Evolutionary conservation across 92 coral and sea anemone genomes (phyloP).

Genomic region (Zoanthus sociatus): DNA sequence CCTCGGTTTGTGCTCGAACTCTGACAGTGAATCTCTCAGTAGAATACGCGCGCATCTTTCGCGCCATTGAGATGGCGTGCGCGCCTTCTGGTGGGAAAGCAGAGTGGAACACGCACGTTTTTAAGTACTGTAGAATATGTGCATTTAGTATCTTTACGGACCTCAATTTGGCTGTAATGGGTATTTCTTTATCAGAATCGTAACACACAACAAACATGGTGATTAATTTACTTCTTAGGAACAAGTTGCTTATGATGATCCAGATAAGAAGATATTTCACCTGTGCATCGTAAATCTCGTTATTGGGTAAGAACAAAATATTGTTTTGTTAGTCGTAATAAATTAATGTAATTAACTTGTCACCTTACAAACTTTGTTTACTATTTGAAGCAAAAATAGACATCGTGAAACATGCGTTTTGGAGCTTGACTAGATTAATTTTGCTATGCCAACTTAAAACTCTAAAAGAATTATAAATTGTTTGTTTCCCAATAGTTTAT

Average conservation of each 20-base stretch:
- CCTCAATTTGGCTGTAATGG: too few species aligned
- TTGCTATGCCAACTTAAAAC: neutral
- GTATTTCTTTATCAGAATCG: neutral
- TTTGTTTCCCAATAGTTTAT: too few species aligned
- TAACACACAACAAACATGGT: neutral
- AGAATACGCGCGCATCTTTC: neutral
- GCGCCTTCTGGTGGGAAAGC: neutral
- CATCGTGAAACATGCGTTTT: neutral
- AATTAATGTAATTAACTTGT: too few species aligned
- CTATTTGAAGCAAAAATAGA: too few species aligned
- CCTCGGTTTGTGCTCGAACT: too few species aligned
- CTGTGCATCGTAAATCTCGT: constrained; percentile 95
- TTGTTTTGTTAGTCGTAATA: neutral
- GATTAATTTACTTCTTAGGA: constrained; percentile 65
- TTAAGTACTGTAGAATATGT: neutral
- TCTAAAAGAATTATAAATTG: neutral
- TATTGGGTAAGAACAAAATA: constrained; percentile 77
- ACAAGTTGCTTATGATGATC: constrained; percentile 99
- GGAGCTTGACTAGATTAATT: neutral
- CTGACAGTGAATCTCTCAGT: too few species aligned
- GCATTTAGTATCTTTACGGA: neutral
- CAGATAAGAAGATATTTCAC: constrained; percentile 96
- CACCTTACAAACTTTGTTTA: too few species aligned
- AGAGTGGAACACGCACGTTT: neutral
- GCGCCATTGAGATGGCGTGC: neutral